Base-by-base conservation (phyloP, 2,888 invertebrate genomes). In the Erannis defoliaria region DNA sequence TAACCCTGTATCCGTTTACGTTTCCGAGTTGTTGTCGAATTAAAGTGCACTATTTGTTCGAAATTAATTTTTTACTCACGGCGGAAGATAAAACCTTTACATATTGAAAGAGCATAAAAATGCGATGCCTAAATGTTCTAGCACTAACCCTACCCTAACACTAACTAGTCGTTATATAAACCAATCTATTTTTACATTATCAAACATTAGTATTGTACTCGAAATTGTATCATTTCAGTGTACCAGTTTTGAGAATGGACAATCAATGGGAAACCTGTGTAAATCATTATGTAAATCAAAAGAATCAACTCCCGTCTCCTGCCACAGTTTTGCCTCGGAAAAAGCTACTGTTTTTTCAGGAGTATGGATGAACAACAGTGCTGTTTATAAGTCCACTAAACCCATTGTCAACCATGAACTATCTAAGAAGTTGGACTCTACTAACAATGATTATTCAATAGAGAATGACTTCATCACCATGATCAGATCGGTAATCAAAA, bases 191-290 rank as follows among this genome's bases (percentile, higher is more conserved):
- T n/a, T n/a, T n/a, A n/a, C n/a, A n/a, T n/a, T n/a, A n/a, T n/a
- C n/a, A n/a, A n/a, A n/a, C n/a, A 12, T 12, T 12, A 21, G 12
- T n/a, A 43, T 1, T 14, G 21, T 9, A 12, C 12, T 16, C 1
- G 8, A 10, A 26, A 26, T 33, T 62, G 31, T 64, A 55, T 54
- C 66, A 74, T 93, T 91, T 69, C 86, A 95, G 95, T 95, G 95
- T 76, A 82, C 85, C 57, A 84, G 88, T 46, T 94, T 95, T 78
- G 84, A 85, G 57, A 86, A 89, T 62, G 94, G 94, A 8, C 75
- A 88, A 57, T 94, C 94, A 5, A 86, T 94, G 53, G 96, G 96
- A 33, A 94, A 94, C 63, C 80, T 96, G n/a, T 96, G 96, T 78
- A 85, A 89, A 14, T 93, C 94, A 0, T 77, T 96, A 14, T 96